These are phyloP conservation scores for Phenacoccus solenopsis DNA, from an alignment of 1,140 invertebrate species.

Conservation along the genomic window DNA sequence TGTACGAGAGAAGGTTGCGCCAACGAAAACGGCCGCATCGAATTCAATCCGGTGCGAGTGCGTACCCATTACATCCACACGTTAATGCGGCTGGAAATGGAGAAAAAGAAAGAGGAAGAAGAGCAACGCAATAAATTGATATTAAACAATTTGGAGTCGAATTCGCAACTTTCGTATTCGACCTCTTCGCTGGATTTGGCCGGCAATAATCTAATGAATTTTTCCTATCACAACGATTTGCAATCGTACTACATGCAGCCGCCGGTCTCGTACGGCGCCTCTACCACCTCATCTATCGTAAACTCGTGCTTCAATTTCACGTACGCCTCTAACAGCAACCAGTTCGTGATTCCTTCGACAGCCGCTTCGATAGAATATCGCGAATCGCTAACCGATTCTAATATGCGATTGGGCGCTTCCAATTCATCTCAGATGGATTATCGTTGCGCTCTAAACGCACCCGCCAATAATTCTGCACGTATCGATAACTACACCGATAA, in stretches of 20 bases:
- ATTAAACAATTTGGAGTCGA: slow-evolving; percentile 1
- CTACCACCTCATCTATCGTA: not conserved
- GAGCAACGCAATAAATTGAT: slow-evolving; percentile 22
- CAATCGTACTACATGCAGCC: slow-evolving; percentile 16
- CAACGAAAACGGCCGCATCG: slow-evolving; percentile 82
- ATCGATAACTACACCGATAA: too few species aligned
- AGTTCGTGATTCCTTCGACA: not conserved
- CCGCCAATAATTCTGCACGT: too few species aligned
- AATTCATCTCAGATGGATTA: too few species aligned
- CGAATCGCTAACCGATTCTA: not conserved
- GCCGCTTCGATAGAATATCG: not conserved
- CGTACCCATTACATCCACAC: slow-evolving; percentile 97
- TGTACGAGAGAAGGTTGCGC: slow-evolving; percentile 88
- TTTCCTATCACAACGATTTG: not conserved
- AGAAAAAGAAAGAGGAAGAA: slow-evolving; percentile 57
- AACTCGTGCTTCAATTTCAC: not conserved
- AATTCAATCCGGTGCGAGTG: slow-evolving; percentile 91
- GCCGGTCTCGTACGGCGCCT: slow-evolving; percentile 7
- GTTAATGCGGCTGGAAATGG: slow-evolving; percentile 83
- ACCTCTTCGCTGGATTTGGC: slow-evolving; percentile 7
- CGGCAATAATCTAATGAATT: not conserved
- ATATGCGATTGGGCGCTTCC: not conserved
- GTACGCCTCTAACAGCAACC: not conserved
- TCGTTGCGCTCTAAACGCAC: not conserved
- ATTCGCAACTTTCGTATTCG: slow-evolving; percentile 12